Percentiles rank a stretch among this genome's conserved stretches.
Conservation (phyloP, 2,113 vertebrate genomes). For the Nycticryphes semicollaris region DNA sequence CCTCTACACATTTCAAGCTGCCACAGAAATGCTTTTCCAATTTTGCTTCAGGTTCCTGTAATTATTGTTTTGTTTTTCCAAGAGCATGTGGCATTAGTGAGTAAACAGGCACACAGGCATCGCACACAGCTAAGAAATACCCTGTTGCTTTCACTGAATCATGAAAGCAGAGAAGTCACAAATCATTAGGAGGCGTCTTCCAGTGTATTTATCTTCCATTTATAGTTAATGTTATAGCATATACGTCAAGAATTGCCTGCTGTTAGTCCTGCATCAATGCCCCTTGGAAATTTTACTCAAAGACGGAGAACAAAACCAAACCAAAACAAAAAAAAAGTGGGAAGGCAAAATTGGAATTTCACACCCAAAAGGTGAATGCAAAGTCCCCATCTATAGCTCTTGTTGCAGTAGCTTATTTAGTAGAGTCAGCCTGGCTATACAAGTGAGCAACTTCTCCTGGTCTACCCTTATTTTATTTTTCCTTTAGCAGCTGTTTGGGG, state of each 20-base stretch:
- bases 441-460: background rate
- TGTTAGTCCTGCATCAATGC: conserved; percentile 11
- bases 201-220: conserved; percentile 25
- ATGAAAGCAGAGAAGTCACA: conserved; percentile 18
- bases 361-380: background rate
- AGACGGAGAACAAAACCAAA: background rate
- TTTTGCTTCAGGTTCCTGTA: background rate
- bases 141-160: background rate
- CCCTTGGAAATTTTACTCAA: background rate
- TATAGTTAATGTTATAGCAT: background rate
- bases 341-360: conserved; percentile 17
- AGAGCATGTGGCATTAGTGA: background rate
- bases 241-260: background rate
- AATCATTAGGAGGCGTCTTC: background rate
- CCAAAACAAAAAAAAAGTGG: background rate
- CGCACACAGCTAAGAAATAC: conserved; percentile 3
- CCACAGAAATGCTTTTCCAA: background rate
- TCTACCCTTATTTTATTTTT: background rate
- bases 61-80: background rate
- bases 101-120: background rate
- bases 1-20: background rate
- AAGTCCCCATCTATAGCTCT: background rate
- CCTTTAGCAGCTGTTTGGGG: background rate
- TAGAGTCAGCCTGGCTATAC: background rate
- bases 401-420: background rate